Percentiles rank a stretch among this genome's conserved stretches.
These are phyloP conservation scores for Caiman crocodilus DNA, from an alignment of 2,797 vertebrate genomes.

Conservation along the genomic window DNA sequence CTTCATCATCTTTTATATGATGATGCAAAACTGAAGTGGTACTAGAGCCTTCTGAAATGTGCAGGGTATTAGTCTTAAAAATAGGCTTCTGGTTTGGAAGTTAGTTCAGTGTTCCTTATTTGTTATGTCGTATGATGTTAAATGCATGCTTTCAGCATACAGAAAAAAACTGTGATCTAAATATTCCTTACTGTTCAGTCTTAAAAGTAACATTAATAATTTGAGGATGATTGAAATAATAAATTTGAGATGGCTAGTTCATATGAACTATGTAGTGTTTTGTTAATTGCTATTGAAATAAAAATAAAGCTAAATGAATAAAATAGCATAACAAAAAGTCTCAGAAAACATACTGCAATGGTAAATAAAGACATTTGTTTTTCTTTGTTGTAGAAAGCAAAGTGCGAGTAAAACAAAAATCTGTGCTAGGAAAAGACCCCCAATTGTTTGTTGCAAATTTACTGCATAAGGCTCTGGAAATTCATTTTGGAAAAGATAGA, in stretches of 20 bases:
- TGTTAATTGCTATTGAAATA: neutral
- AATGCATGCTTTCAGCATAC: neutral
- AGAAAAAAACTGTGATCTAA: neutral
- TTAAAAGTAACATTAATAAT: neutral
- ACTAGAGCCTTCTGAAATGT: no score
- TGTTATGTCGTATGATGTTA: neutral
- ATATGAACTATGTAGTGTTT: neutral
- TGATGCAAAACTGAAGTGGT: no score
- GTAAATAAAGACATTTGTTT: neutral
- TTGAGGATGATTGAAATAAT: neutral
- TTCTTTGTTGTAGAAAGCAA: neutral
- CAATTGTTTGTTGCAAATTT: slow-evolving; percentile 16
- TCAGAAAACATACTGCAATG: neutral
- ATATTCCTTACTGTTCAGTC: neutral
- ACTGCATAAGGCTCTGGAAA: slow-evolving; percentile 30
- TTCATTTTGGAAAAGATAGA: slow-evolving; percentile 24
- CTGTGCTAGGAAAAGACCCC: neutral
- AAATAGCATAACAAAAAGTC: no score
- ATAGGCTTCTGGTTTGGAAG: neutral
- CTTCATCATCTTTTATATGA: no score
- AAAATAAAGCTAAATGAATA: neutral
- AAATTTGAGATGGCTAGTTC: neutral
- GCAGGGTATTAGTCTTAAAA: neutral
- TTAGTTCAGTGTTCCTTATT: neutral
- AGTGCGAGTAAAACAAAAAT: neutral